Percentiles rank a stretch among this genome's conserved stretches.
phyloP scores from a whole-genome alignment of 2,113 vertebrate genomes.

The Seriola rivoliana region DNA sequence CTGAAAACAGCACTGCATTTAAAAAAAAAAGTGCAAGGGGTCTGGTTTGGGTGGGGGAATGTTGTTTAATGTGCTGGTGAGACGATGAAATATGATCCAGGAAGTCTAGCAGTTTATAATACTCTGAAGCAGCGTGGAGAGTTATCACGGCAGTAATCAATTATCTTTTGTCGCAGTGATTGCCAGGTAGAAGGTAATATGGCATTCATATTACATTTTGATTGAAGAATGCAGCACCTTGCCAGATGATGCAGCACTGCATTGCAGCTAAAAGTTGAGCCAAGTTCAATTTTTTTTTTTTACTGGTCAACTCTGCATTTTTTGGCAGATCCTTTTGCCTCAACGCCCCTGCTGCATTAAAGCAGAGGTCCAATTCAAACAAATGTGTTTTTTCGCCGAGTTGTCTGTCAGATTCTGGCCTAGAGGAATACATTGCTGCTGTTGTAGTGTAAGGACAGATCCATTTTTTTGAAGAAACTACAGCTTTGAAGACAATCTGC shows the following conservation, averaged over 20 bases:
- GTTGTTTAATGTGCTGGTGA: conserved; percentile 7
- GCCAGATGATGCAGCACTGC: not conserved
- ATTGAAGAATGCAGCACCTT: not conserved
- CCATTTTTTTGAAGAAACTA: not conserved
- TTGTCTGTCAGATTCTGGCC: not conserved
- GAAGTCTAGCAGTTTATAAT: conserved; percentile 12
- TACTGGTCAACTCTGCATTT: too few relatives aligned
- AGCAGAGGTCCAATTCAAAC: not conserved
- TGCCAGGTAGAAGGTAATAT: not conserved
- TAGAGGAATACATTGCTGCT: not conserved
- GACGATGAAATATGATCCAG: conserved; percentile 25
- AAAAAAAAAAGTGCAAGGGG: not conserved
- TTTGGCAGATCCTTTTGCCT: too few relatives aligned
- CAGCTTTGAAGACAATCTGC: conserved; percentile 31
- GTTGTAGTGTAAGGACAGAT: not conserved
- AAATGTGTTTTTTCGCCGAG: not conserved
- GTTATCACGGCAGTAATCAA: not conserved
- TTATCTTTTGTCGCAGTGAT: not conserved
- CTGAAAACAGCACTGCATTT: conserved; percentile 5
- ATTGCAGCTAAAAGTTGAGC: not conserved
- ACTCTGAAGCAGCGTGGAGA: not conserved
- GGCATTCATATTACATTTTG: not conserved
- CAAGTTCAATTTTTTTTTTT: too few relatives aligned
- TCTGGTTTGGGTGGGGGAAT: not conserved
- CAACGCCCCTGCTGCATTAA: not conserved